Conservation (phyloP, 2,113 vertebrate genomes). For the Prietella phreatophila region DNA sequence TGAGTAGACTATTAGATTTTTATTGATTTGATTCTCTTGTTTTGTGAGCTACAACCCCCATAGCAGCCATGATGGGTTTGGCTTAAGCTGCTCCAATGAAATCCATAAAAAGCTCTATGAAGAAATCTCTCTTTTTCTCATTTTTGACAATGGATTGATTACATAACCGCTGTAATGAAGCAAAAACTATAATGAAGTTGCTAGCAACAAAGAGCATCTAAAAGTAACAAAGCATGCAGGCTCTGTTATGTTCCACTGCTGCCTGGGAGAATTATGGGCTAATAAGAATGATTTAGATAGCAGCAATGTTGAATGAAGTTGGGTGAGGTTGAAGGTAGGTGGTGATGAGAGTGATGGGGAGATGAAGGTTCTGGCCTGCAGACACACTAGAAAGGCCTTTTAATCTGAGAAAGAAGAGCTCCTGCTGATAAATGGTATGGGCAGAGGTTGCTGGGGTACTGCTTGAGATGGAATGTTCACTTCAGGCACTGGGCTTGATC, state of each 20-base stretch:
- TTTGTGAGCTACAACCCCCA: neutral
- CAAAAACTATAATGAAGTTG: neutral
- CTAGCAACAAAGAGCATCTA: neutral
- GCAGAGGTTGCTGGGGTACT: constrained; percentile 44
- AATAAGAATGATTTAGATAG: constrained; percentile 44
- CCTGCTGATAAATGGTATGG: constrained; percentile 59
- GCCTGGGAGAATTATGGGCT: constrained; percentile 6
- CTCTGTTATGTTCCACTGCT: neutral
- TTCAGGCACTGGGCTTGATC: constrained; percentile 48
- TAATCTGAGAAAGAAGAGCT: constrained; percentile 52
- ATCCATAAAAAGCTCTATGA: neutral
- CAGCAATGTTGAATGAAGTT: constrained; percentile 13
- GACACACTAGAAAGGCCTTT: constrained; percentile 57
- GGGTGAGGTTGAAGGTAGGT: constrained; percentile 22
- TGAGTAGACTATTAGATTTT: neutral
- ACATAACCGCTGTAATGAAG: neutral
- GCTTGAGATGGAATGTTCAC: constrained; percentile 48
- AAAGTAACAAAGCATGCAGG: neutral
- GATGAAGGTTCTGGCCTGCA: constrained; percentile 57
- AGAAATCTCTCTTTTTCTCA: neutral
- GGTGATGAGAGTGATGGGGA: constrained; percentile 31
- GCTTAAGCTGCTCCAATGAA: neutral
- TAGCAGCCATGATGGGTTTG: neutral
- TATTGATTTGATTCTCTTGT: neutral
- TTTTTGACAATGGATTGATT: neutral